Percentiles rank a stretch among this genome's conserved stretches.
These are phyloP conservation scores for Drosophila algonquin DNA, from an alignment of 2,888 invertebrate species.

Conservation along the genomic window DNA sequence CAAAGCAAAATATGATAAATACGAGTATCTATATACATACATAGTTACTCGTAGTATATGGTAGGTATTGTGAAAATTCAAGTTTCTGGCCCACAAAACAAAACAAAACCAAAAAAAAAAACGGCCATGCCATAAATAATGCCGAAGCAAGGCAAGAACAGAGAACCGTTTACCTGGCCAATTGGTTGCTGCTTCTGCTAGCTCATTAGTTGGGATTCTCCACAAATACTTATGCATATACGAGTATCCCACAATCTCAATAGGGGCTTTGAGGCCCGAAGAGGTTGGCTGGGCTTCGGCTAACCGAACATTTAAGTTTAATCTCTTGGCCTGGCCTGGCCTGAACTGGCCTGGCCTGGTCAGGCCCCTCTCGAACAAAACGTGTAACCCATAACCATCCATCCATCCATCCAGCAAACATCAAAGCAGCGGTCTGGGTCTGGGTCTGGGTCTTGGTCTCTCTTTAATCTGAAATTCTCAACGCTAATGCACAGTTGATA, in stretches of 20 bases:
- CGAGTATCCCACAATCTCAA: conserved; percentile 13
- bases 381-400: conserved; percentile 28
- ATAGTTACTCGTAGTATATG: too few species aligned
- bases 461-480: conserved; percentile 30
- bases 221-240: neutral
- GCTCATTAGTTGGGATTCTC: conserved; percentile 1
- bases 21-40: neutral
- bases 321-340: neutral
- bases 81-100: conserved; percentile 48
- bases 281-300: too few species aligned
- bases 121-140: conserved; percentile 4
- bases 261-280: neutral
- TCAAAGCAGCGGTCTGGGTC: conserved; percentile 17
- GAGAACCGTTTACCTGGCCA: conserved; percentile 34
- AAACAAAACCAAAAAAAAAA: conserved; percentile 32
- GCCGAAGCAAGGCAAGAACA: conserved; percentile 32
- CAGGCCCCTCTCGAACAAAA: neutral
- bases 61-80: conserved; percentile 32
- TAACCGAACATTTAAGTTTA: conserved; percentile 2
- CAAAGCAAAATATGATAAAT: conserved; percentile 36
- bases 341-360: neutral
- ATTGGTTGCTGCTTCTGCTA: conserved; percentile 21
- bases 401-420: conserved; percentile 26
- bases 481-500: conserved; percentile 37
- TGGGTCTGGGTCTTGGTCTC: neutral